A percentile compares a stretch with the other conserved stretches of the same genome.
Conservation (phyloP, 2,888 invertebrate species). For the Calliopum simillimum region DNA sequence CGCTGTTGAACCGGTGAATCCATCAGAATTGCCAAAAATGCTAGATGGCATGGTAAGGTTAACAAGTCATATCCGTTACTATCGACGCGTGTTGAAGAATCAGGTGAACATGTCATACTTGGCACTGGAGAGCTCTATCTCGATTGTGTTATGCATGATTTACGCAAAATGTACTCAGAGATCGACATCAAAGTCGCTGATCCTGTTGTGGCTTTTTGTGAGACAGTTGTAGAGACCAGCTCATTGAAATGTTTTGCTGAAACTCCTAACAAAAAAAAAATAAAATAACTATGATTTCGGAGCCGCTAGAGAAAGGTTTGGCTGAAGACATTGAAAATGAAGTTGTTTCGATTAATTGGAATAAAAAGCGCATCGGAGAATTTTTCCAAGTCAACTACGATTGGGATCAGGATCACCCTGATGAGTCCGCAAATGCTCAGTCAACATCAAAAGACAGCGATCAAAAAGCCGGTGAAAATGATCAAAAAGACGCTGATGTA, state of each 20-base stretch:
- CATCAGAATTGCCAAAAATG: slow-evolving; percentile 99
- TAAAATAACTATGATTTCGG: slow-evolving; percentile 99
- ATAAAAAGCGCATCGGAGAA: slow-evolving; percentile 94
- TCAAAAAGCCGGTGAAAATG: too few species aligned
- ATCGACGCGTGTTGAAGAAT: slow-evolving; percentile 96
- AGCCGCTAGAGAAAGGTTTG: slow-evolving; percentile 96
- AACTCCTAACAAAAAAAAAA: slow-evolving; percentile 99
- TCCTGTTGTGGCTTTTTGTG: slow-evolving; percentile 98
- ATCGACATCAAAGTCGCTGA: slow-evolving; percentile 98
- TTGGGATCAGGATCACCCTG: too few species aligned
- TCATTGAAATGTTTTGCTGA: slow-evolving; percentile 99
- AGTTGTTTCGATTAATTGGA: slow-evolving; percentile 96
- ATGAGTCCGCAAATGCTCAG: too few species aligned
- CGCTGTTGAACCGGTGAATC: slow-evolving; percentile 98
- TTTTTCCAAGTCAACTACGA: slow-evolving; percentile 99
- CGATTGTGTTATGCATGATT: slow-evolving; percentile 99
- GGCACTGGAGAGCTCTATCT: slow-evolving; percentile 98
- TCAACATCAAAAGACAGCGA: too few species aligned
- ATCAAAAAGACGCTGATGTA: too few species aligned
- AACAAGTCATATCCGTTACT: slow-evolving; percentile 98
- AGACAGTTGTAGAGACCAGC: slow-evolving; percentile 99
- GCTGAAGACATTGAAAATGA: slow-evolving; percentile 99
- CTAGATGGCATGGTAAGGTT: slow-evolving; percentile 97
- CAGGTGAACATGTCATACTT: slow-evolving; percentile 97
- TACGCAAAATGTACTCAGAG: slow-evolving; percentile 98